phyloP scores from a whole-genome alignment of 2,797 vertebrate species.

The Rachycentron canadum region DNA sequence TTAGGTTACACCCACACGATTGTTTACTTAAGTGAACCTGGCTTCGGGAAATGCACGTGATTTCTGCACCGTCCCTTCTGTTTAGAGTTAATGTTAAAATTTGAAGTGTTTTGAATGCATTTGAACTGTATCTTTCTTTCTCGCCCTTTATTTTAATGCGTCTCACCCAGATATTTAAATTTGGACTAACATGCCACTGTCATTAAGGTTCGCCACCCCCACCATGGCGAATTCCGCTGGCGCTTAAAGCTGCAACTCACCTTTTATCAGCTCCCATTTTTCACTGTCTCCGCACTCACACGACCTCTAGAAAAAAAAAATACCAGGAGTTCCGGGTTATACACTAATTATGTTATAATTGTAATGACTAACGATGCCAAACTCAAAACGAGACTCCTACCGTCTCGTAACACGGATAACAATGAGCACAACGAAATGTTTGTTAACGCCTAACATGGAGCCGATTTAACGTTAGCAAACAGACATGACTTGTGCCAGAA shows the following conservation, averaged over 20 bases:
- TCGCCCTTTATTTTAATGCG: no score
- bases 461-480: slow-evolving; percentile 4
- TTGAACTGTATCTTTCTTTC: no score
- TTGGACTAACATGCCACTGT: background rate
- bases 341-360: fast-evolving
- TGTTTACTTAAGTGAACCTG: background rate
- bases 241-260: slow-evolving; percentile 67
- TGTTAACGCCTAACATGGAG: slow-evolving; percentile 38
- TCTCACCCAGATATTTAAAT: background rate
- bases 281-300: slow-evolving; percentile 7
- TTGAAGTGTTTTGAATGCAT: fast-evolving
- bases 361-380: fast-evolving
- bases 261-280: slow-evolving; percentile 88
- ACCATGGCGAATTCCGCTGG: background rate
- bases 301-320: slow-evolving; percentile 23
- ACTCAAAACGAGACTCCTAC: fast-evolving
- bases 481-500: background rate
- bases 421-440: background rate
- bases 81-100: background rate
- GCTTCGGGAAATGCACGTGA: background rate
- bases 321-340: fast-evolving
- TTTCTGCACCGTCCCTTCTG: no score
- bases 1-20: no score
- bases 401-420: fast-evolving
- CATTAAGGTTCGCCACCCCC: slow-evolving; percentile 7